Conservation (phyloP, 2,888 invertebrate genomes). For the Cenopis cana region DNA sequence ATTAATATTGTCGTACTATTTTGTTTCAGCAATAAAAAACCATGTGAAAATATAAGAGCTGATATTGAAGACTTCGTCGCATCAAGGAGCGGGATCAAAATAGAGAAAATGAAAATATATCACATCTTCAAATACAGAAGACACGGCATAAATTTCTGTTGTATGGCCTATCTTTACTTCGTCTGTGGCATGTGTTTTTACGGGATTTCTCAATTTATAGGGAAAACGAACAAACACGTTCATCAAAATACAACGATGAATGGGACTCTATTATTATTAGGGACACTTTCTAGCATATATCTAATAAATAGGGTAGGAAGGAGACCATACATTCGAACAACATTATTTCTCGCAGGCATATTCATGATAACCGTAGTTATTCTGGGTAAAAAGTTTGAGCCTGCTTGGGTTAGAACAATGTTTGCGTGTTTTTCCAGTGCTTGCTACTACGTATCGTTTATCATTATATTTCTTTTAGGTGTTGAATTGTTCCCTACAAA, state of each 20-base stretch:
- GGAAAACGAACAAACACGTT: slow-evolving; percentile 90
- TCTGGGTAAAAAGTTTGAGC: slow-evolving; percentile 53
- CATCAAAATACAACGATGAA: slow-evolving; percentile 92
- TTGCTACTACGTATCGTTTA: slow-evolving; percentile 92
- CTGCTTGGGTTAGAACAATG: slow-evolving; percentile 78
- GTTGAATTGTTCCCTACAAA: slow-evolving; percentile 95
- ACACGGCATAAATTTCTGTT: slow-evolving; percentile 86
- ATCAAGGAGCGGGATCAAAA: slow-evolving; percentile 42
- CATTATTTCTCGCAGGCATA: slow-evolving; percentile 73
- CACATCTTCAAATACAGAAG: slow-evolving; percentile 73
- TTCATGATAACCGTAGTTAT: slow-evolving; percentile 64
- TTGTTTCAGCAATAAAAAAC: slow-evolving; percentile 60
- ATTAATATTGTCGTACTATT: no score
- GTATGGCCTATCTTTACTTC: slow-evolving; percentile 89
- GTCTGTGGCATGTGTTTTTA: slow-evolving; percentile 94
- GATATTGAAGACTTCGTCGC: slow-evolving; percentile 61
- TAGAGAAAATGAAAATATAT: slow-evolving; percentile 60
- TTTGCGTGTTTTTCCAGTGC: slow-evolving; percentile 90
- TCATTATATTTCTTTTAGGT: slow-evolving; percentile 92
- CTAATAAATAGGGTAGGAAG: slow-evolving; percentile 86
- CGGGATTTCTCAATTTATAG: slow-evolving; percentile 92
- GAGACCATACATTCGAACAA: slow-evolving; percentile 84
- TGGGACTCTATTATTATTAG: slow-evolving; percentile 87
- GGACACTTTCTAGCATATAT: slow-evolving; percentile 84
- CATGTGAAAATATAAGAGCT: slow-evolving; percentile 56